Base-by-base conservation (phyloP, 2,113 vertebrate species). In the Megatriorchis doriae region DNA sequence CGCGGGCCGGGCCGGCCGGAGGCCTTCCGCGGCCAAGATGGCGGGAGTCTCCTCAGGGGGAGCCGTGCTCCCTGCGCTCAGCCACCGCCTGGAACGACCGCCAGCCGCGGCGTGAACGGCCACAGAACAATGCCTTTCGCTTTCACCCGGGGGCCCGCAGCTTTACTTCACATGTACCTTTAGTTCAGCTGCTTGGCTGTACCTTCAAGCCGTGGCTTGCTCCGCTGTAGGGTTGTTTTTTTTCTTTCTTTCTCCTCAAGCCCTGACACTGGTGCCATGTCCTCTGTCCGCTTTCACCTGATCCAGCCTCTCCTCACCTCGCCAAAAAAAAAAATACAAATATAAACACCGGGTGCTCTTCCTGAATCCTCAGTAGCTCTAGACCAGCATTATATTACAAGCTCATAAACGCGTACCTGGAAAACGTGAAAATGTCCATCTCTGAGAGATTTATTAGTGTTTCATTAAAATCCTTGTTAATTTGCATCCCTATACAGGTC, bases 141-240 rank as follows among this genome's bases (percentile, higher is more conserved):
- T 62, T n/a, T 31, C 29, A 20, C 4, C 26, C 25, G 5, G 34
- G 18, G 11, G 7, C 29, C 56, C 21, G 12, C 17, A 8, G 14
- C 48, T 82, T 56, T 77, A 31, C 26, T 68, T 55, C 34, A 58
- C 43, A 40, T 22, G 29, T 63, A 10, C 7, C 21, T 61, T 61
- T 22, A 34, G 15, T 6, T 3, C 31, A 68, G 36, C 27, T 56
- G 4, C 23, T 38, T 0, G 0, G 32, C 16, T 15, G 0, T 40
- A 45, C 27, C 14, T 29, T 68, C 62, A 26, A 19, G 23, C 34
- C 27, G 19, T 4, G 62, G 45, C 5, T 48, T 11, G 3, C 17
- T 13, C 25, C 27, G 29, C 10, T 21, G 16, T 13, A 21, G 5
- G 47, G 3, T 4, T 4, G 21, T 1, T 52, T 27, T 52, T 27